A percentile compares a stretch with the other conserved stretches of the same genome.
These are phyloP conservation scores for Argentina silus DNA, from an alignment of 2,797 vertebrate genomes.

Conservation along the genomic window DNA sequence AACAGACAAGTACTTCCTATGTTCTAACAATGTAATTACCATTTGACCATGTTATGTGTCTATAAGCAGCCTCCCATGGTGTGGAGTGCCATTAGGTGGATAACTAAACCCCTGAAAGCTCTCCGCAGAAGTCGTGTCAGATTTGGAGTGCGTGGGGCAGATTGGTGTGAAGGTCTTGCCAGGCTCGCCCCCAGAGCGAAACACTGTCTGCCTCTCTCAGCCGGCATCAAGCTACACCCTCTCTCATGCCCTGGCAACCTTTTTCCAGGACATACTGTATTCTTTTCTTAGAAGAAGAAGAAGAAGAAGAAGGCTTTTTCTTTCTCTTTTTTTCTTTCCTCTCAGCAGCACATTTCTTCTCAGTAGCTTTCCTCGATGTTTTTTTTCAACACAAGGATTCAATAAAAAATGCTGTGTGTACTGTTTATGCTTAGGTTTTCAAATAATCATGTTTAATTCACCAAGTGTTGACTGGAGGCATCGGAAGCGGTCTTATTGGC, in stretches of 20 bases:
- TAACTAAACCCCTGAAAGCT: conserved; percentile 36
- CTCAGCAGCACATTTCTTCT: too few relatives aligned
- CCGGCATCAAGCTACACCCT: conserved; percentile 38
- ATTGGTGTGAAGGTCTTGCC: conserved; percentile 29
- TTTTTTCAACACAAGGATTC: too few relatives aligned
- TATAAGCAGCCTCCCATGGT: background rate
- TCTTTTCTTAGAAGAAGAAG: conserved; percentile 44
- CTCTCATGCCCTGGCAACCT: conserved; percentile 6
- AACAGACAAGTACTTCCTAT: background rate
- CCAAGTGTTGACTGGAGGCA: too few relatives aligned
- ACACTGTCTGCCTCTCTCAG: conserved; percentile 27
- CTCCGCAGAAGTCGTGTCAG: conserved; percentile 17
- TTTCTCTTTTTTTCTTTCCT: too few relatives aligned
- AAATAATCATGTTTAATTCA: too few relatives aligned
- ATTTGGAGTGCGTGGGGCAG: background rate
- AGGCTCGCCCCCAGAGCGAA: conserved; percentile 21
- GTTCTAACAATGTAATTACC: background rate
- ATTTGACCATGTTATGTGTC: background rate
- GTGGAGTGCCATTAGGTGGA: conserved; percentile 23
- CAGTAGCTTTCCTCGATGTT: too few relatives aligned
- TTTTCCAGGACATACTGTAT: conserved; percentile 32
- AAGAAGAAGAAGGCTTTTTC: too few relatives aligned
- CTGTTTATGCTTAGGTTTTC: too few relatives aligned
- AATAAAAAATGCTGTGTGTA: too few relatives aligned
- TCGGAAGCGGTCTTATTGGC: too few relatives aligned